These are phyloP conservation scores for Oncorhynchus kisutch DNA, from an alignment of 2,113 vertebrate species.

Conservation along the genomic window DNA sequence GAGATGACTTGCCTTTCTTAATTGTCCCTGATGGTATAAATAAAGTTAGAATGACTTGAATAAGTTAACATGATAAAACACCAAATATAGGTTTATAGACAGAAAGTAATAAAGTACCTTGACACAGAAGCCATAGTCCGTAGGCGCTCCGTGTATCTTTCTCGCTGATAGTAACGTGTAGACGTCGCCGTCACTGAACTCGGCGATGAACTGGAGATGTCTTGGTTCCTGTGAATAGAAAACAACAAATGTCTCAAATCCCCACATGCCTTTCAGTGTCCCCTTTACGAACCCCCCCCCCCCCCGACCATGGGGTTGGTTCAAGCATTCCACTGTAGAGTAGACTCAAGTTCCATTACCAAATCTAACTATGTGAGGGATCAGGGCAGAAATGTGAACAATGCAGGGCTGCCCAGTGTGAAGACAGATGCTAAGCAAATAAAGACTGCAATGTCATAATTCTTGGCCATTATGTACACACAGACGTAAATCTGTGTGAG, in stretches of 20 bases:
- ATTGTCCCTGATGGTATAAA: too few species aligned
- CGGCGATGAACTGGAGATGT: conserved; percentile 94
- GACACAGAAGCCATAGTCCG: conserved; percentile 91
- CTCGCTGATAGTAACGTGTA: conserved; percentile 85
- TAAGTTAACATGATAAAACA: too few species aligned
- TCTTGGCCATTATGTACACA: neutral
- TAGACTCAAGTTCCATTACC: conserved; percentile 16
- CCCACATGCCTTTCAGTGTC: neutral
- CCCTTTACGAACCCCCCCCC: neutral
- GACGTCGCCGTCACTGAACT: conserved; percentile 90
- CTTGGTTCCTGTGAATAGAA: conserved; percentile 85
- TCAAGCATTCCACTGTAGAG: conserved; percentile 6
- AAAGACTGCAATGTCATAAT: neutral
- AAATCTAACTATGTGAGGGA: conserved; percentile 21
- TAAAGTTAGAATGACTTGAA: too few species aligned
- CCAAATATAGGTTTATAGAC: neutral
- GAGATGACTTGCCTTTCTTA: too few species aligned
- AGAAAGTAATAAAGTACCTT: conserved; percentile 79
- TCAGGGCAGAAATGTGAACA: conserved; percentile 26
- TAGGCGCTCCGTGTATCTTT: conserved; percentile 89
- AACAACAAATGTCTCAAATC: conserved; percentile 6
- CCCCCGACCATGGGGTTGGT: neutral
- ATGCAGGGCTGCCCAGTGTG: conserved; percentile 12
- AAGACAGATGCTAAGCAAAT: conserved; percentile 3
- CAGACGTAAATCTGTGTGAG: neutral